Conservation (phyloP, 1,140 invertebrate genomes). For the Pollicipes pollicipes region DNA sequence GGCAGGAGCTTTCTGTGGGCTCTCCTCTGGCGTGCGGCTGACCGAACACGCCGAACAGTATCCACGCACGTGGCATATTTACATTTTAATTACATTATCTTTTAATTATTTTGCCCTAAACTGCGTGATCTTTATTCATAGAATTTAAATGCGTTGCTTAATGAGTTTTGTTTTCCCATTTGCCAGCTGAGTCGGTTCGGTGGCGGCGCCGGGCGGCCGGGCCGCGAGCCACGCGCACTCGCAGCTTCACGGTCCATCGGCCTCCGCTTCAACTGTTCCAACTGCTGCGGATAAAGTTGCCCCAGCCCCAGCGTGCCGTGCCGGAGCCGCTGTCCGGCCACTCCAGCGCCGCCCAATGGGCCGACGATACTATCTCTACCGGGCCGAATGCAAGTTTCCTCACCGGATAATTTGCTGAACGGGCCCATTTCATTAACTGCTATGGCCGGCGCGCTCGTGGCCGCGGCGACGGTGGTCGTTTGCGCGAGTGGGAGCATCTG, state of each 20-base stretch:
- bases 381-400: too few relatives aligned
- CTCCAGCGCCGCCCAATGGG: too few relatives aligned
- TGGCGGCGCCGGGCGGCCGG: background rate
- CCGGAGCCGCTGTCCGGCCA: too few relatives aligned
- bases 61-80: background rate
- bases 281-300: too few relatives aligned
- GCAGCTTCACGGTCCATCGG: too few relatives aligned
- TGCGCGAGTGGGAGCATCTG: background rate
- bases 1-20: too few relatives aligned
- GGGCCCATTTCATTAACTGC: background rate
- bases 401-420: background rate
- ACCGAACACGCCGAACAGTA: background rate
- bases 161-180: constrained; percentile 6
- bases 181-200: too few relatives aligned
- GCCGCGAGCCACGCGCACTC: too few relatives aligned
- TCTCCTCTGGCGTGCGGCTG: too few relatives aligned
- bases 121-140: constrained; percentile 5
- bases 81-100: background rate
- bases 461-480: background rate
- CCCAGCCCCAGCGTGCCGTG: too few relatives aligned
- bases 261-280: too few relatives aligned
- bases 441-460: background rate
- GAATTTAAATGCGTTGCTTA: constrained; percentile 5
- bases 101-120: constrained; percentile 2
- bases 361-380: too few relatives aligned